These are phyloP conservation scores for Drosophila neocordata DNA, from an alignment of 1,140 invertebrate genomes.

Conservation along the genomic window DNA sequence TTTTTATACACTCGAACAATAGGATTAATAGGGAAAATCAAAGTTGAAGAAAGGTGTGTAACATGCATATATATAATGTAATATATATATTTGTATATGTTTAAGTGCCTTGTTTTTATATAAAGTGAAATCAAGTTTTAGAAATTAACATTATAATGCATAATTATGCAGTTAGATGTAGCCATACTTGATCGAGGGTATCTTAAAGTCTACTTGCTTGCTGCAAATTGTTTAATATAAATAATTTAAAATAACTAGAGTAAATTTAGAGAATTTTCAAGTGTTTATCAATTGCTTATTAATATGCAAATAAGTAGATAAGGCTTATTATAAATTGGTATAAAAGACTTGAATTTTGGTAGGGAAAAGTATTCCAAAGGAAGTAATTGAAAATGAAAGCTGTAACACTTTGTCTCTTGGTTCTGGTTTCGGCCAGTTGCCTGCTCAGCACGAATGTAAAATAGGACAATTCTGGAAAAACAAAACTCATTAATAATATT, in stretches of 20 bases:
- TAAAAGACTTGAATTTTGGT: background rate
- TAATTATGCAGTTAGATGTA: too few relatives aligned
- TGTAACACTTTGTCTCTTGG: constrained; percentile 28
- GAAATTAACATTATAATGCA: too few relatives aligned
- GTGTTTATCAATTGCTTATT: background rate
- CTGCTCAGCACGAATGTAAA: constrained; percentile 37
- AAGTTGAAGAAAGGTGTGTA: background rate
- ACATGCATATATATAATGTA: background rate
- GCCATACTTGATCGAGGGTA: too few relatives aligned
- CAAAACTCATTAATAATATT: too few relatives aligned
- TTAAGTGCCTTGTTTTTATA: too few relatives aligned
- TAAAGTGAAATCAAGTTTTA: too few relatives aligned
- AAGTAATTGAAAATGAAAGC: constrained; percentile 23
- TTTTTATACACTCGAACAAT: background rate
- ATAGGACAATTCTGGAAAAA: too few relatives aligned
- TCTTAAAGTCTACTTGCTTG: background rate
- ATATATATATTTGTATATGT: too few relatives aligned
- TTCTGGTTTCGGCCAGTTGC: constrained; percentile 33
- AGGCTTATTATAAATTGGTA: background rate
- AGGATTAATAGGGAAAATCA: background rate
- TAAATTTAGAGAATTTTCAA: background rate
- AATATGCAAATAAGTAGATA: background rate
- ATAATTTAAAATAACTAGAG: background rate
- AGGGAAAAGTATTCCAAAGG: background rate
- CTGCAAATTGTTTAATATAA: background rate